Conservation (phyloP, 2,888 invertebrate genomes). For the Phengaris arion region DNA sequence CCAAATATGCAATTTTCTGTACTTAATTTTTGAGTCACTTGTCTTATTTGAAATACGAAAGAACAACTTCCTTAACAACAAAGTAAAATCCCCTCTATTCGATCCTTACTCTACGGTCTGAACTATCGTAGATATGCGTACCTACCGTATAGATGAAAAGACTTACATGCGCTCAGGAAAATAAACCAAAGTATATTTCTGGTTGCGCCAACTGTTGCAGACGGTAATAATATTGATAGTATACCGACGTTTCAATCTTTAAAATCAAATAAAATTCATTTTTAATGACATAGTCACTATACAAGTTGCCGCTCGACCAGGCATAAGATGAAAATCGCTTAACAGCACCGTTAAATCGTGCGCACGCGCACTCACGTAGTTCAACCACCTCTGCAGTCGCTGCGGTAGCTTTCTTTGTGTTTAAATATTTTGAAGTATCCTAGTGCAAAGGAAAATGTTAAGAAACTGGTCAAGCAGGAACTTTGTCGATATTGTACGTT, state of each 20-base stretch:
- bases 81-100: neutral
- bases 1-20: too few species aligned
- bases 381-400: too few species aligned
- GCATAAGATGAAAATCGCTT: neutral
- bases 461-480: too few species aligned
- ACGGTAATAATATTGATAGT: neutral
- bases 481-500: too few species aligned
- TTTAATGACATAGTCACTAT: neutral
- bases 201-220: constrained; percentile 8
- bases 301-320: neutral
- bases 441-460: too few species aligned
- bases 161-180: constrained; percentile 56
- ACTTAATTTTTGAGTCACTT: too few species aligned
- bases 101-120: constrained; percentile 34
- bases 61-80: neutral
- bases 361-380: too few species aligned
- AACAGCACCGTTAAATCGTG: neutral
- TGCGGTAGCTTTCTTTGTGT: too few species aligned
- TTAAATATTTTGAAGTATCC: too few species aligned
- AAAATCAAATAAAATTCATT: constrained; percentile 8
- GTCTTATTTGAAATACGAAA: too few species aligned
- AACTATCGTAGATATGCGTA: constrained; percentile 67
- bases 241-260: constrained; percentile 2
- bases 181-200: constrained; percentile 25
- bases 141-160: constrained; percentile 60